These are phyloP conservation scores for Drosophila demipolita DNA, from an alignment of 2,888 invertebrate species.

Conservation along the genomic window DNA sequence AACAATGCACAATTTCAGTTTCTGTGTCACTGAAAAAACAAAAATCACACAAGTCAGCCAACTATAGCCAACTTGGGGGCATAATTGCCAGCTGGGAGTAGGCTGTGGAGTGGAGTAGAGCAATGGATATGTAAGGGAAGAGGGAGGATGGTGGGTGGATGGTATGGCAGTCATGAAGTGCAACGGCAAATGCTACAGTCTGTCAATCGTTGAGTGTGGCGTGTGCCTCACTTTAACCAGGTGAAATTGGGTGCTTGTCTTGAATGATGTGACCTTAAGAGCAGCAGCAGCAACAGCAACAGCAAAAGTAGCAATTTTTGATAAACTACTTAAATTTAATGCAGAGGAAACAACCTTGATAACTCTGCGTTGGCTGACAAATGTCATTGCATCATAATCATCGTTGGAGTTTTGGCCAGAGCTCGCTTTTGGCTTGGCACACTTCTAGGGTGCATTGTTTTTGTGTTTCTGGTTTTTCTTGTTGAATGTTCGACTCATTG, in stretches of 20 bases:
- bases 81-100: conserved; percentile 59
- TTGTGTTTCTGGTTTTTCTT: conserved; percentile 26
- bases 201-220: conserved; percentile 51
- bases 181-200: conserved; percentile 47
- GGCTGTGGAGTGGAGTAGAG: conserved; percentile 23
- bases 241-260: conserved; percentile 59
- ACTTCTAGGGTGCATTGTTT: conserved; percentile 71
- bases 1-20: conserved; percentile 84
- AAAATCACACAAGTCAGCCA: conserved; percentile 83
- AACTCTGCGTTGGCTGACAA: conserved; percentile 30
- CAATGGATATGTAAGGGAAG: conserved; percentile 8
- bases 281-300: conserved; percentile 3
- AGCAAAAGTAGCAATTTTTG: conserved; percentile 17
- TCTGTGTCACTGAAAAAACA: conserved; percentile 82
- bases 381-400: conserved; percentile 54
- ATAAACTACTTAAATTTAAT: conserved; percentile 25
- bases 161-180: conserved; percentile 9
- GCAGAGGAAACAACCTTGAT: conserved; percentile 50
- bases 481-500: conserved; percentile 74
- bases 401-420: conserved; percentile 22
- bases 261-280: conserved; percentile 50
- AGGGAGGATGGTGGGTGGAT: conserved; percentile 1
- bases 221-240: conserved; percentile 48
- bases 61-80: conserved; percentile 72
- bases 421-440: conserved; percentile 53